phyloP scores from a whole-genome alignment of 2,113 vertebrate species.

The Marmota monax region DNA sequence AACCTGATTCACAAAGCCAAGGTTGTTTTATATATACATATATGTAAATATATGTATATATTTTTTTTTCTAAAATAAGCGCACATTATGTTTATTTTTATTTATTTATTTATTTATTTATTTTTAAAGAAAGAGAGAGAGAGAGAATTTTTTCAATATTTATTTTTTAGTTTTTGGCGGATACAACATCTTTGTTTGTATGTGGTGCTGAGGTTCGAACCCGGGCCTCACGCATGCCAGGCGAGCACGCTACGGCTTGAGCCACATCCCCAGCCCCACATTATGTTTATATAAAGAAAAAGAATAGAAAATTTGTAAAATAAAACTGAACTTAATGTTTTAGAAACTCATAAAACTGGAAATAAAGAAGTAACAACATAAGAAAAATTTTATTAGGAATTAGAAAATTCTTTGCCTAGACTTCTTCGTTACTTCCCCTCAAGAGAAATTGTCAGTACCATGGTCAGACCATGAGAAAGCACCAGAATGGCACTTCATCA shows the following conservation, averaged over 20 bases:
- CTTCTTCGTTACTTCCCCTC: background rate
- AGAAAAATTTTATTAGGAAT: background rate
- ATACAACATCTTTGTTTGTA: no score
- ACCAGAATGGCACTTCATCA: no score
- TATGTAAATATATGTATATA: background rate
- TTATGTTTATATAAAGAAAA: background rate
- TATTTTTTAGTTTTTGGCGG: no score
- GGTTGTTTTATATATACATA: background rate
- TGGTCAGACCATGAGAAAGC: background rate
- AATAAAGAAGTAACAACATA: background rate
- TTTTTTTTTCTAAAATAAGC: background rate
- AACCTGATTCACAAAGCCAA: constrained; percentile 53
- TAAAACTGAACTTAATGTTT: background rate
- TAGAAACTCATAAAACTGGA: background rate
- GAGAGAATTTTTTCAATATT: no score
- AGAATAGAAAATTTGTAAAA: background rate
- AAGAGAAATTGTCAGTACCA: background rate
- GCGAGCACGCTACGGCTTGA: no score
- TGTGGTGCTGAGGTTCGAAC: no score
- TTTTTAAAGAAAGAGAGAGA: no score
- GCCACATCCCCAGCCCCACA: no score
- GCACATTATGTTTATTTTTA: background rate
- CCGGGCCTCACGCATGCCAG: no score
- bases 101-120: no score
- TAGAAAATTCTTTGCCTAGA: background rate